Conservation (phyloP, 2,797 vertebrate species). For the Onychomys leucogaster region DNA sequence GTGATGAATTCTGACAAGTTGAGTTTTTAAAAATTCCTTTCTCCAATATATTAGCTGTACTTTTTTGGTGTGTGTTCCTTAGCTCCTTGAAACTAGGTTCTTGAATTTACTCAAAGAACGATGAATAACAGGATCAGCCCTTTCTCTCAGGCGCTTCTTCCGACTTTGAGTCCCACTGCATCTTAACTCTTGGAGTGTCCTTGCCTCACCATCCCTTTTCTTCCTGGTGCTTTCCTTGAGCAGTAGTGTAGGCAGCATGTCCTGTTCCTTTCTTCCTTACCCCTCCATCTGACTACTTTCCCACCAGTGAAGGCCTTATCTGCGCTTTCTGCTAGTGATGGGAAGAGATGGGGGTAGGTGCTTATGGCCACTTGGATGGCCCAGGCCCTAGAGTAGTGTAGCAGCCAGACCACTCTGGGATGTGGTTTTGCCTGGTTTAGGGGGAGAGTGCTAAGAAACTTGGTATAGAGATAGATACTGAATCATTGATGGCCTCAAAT, state of each 20-base stretch:
- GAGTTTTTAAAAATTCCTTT: not conserved
- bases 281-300: not conserved
- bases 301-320: not conserved
- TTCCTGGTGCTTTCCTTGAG: conserved; percentile 34
- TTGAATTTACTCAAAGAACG: conserved; percentile 20
- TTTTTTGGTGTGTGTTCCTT: conserved; percentile 3
- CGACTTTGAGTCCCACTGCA: not conserved
- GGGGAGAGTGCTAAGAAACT: not conserved
- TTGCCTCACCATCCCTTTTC: not conserved
- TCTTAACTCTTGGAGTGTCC: not conserved
- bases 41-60: not conserved
- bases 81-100: not conserved
- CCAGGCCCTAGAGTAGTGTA: not conserved
- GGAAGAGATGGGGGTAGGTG: not conserved
- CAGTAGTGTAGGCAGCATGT: not conserved
- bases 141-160: not conserved
- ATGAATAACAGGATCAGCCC: not conserved
- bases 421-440: not conserved
- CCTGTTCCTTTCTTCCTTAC: conserved; percentile 11
- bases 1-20: not conserved
- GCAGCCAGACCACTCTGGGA: not conserved
- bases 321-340: not conserved
- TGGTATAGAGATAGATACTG: not conserved
- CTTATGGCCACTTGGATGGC: not conserved
- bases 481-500: not conserved